phyloP scores from a whole-genome alignment of 2,113 vertebrate genomes.

The Vireo altiloquus region DNA sequence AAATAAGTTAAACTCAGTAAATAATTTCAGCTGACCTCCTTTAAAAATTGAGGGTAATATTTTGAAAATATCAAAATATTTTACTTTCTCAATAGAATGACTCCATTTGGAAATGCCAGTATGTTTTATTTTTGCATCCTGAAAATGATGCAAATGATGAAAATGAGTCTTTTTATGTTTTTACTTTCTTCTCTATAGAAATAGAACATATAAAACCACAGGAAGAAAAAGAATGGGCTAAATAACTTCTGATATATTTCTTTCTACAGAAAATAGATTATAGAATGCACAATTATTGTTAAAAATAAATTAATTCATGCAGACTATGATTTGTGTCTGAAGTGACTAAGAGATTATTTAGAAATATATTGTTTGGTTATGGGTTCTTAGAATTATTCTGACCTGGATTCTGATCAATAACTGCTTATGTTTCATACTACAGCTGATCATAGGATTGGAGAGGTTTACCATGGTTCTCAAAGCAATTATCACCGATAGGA shows the following conservation, averaged over 20 bases:
- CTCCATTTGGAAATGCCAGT: neutral
- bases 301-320: neutral
- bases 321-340: neutral
- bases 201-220: neutral
- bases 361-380: neutral
- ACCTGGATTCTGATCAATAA: neutral
- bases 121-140: neutral
- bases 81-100: neutral
- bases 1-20: neutral
- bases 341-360: neutral
- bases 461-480: neutral
- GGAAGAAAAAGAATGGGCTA: neutral
- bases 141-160: neutral
- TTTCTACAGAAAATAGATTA: neutral
- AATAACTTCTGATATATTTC: neutral
- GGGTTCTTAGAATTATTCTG: neutral
- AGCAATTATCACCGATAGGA: neutral
- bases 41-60: neutral
- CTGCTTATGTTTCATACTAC: neutral
- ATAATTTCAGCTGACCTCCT: neutral
- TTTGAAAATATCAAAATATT: neutral
- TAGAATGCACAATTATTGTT: neutral
- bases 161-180: neutral
- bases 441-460: neutral
- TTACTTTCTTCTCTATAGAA: neutral